These are phyloP conservation scores for Meloe dianella DNA, from an alignment of 2,888 invertebrate species.

Conservation along the genomic window DNA sequence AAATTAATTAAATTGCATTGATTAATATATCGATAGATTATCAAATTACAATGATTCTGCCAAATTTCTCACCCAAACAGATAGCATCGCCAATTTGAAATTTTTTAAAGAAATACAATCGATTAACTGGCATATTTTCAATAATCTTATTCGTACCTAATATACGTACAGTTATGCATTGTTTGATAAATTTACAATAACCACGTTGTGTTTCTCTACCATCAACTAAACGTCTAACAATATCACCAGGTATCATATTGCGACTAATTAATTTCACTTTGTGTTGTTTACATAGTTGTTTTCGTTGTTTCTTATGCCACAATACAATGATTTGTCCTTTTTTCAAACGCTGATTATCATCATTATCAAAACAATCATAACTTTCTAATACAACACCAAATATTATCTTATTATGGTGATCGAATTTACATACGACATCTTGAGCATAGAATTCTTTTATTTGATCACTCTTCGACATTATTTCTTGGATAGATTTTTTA, in stretches of 20 bases:
- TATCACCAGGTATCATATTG: slow-evolving; percentile 80
- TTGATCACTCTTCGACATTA: slow-evolving; percentile 22
- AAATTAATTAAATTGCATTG: too few species aligned
- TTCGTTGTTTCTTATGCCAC: slow-evolving; percentile 67
- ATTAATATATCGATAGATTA: too few species aligned
- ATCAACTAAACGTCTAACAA: slow-evolving; percentile 54
- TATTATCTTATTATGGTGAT: slow-evolving; percentile 83
- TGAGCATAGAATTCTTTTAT: slow-evolving; percentile 58
- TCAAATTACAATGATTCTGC: slow-evolving; percentile 57
- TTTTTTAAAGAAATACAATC: slow-evolving; percentile 75
- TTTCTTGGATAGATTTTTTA: too few species aligned
- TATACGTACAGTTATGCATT: slow-evolving; percentile 84
- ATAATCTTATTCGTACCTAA: slow-evolving; percentile 88
- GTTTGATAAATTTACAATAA: slow-evolving; percentile 85
- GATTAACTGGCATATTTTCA: slow-evolving; percentile 79
- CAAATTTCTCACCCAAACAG: slow-evolving; percentile 69
- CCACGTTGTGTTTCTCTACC: slow-evolving; percentile 84
- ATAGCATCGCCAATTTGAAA: slow-evolving; percentile 85
- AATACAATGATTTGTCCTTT: slow-evolving; percentile 91
- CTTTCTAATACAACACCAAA: slow-evolving; percentile 92
- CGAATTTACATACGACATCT: slow-evolving; percentile 79
- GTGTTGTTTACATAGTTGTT: slow-evolving; percentile 54
- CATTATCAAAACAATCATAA: slow-evolving; percentile 85
- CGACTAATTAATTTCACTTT: slow-evolving; percentile 88
- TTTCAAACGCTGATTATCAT: slow-evolving; percentile 70